Percentiles rank a stretch among this genome's conserved stretches.
Conservation (phyloP, 2,797 vertebrate genomes). For the Lepilemur septentrionalis region DNA sequence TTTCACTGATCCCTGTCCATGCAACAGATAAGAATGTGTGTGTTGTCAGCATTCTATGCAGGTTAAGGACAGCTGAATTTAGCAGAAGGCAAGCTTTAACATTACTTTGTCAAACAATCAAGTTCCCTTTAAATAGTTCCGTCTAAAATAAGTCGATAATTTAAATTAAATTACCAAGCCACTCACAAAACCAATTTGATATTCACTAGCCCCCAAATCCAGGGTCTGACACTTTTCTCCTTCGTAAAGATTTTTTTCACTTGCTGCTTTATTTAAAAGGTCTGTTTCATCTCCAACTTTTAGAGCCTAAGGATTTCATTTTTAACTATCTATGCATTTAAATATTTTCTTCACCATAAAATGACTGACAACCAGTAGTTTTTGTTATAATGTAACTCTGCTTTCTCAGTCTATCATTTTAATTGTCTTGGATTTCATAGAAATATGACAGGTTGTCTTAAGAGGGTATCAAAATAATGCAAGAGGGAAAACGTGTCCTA, state of each 20-base stretch:
- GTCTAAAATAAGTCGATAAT: background rate
- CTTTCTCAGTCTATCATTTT: background rate
- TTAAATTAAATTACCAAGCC: background rate
- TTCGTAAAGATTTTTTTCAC: background rate
- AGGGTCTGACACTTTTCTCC: background rate
- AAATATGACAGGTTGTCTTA: background rate
- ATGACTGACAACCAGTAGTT: background rate
- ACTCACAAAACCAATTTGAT: background rate
- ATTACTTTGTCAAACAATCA: background rate
- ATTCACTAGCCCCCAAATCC: background rate
- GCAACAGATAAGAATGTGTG: background rate
- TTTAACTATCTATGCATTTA: background rate
- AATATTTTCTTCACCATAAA: background rate
- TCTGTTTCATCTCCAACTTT: background rate
- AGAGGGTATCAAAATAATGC: background rate
- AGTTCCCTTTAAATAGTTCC: background rate
- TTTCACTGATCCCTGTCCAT: background rate
- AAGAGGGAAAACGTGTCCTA: background rate
- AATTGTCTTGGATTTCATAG: background rate
- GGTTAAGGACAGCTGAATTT: background rate
- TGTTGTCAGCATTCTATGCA: background rate
- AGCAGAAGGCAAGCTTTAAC: background rate
- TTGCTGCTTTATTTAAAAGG: constrained; percentile 4
- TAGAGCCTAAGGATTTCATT: constrained; percentile 6
- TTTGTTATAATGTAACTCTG: background rate